Percentiles rank a stretch among this genome's conserved stretches.
phyloP scores from a whole-genome alignment of 1,140 invertebrate genomes.

The Drosophila nigromelanica region DNA sequence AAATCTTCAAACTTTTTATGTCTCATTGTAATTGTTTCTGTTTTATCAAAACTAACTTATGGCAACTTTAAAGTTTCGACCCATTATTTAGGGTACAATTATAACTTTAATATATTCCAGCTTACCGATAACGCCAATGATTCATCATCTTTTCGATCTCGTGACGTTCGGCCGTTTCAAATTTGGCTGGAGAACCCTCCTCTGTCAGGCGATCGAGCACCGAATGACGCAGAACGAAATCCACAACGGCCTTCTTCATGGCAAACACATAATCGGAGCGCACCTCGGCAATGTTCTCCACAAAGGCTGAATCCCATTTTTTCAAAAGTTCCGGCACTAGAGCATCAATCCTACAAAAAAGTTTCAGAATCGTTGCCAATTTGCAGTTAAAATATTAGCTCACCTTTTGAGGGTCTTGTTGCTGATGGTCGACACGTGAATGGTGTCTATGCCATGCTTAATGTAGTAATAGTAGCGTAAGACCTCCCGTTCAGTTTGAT shows the following conservation, averaged over 20 bases:
- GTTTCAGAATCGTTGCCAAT: not conserved
- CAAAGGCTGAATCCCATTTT: conserved; percentile 86
- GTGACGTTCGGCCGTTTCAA: conserved; percentile 84
- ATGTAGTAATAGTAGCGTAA: conserved; percentile 95
- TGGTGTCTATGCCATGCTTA: conserved; percentile 93
- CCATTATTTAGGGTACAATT: too few relatives aligned
- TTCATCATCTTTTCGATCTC: conserved; percentile 85
- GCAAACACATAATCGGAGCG: conserved; percentile 92
- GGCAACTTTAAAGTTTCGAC: too few relatives aligned
- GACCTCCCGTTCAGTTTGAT: conserved; percentile 88
- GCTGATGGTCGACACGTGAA: conserved; percentile 92
- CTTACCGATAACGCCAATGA: conserved; percentile 82
- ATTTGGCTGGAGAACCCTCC: conserved; percentile 81
- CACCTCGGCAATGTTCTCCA: conserved; percentile 87
- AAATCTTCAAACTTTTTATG: too few relatives aligned
- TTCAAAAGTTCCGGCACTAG: conserved; percentile 85
- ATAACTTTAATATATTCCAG: not conserved
- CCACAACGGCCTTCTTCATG: conserved; percentile 94
- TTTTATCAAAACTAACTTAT: too few relatives aligned
- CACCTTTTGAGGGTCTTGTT: conserved; percentile 86
- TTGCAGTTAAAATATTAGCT: not conserved
- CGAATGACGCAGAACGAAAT: conserved; percentile 94
- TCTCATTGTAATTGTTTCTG: too few relatives aligned
- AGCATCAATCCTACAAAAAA: conserved; percentile 77
- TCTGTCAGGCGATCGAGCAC: conserved; percentile 54